Evolutionary conservation across 2,888 invertebrate species (phyloP).

Genomic region (Bellardia bayeri): DNA sequence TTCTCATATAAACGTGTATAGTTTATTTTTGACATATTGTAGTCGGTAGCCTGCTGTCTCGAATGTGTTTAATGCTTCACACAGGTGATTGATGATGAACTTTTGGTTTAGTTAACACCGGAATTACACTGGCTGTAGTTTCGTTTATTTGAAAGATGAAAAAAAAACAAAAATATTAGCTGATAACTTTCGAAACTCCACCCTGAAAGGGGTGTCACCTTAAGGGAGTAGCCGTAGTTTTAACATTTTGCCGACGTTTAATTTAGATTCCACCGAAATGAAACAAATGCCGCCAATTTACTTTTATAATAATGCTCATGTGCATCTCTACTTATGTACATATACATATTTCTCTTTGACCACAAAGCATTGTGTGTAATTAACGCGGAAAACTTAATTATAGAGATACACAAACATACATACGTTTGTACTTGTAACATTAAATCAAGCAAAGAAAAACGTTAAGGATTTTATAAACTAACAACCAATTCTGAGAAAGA

Average conservation of each 20-base stretch:
- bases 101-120: constrained; percentile 79
- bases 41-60: too few relatives aligned
- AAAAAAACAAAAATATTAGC: constrained; percentile 70
- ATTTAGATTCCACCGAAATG: constrained; percentile 62
- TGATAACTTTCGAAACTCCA: constrained; percentile 76
- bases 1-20: too few relatives aligned
- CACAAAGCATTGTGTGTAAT: constrained; percentile 69
- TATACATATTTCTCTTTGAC: constrained; percentile 22
- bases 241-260: constrained; percentile 73
- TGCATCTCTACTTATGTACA: constrained; percentile 23
- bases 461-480: background rate
- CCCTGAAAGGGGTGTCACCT: constrained; percentile 64
- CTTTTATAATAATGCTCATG: constrained; percentile 42
- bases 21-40: too few relatives aligned
- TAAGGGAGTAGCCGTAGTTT: constrained; percentile 69
- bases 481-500: background rate
- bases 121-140: constrained; percentile 78
- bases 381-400: constrained; percentile 75
- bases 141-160: constrained; percentile 10
- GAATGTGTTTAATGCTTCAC: too few relatives aligned
- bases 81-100: constrained; percentile 80
- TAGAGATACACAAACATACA: constrained; percentile 52
- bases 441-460: background rate
- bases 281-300: constrained; percentile 58
- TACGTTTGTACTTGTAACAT: background rate